Base-by-base conservation (phyloP, 1,140 invertebrate species). In the Thaumetopoea pityocampa region DNA sequence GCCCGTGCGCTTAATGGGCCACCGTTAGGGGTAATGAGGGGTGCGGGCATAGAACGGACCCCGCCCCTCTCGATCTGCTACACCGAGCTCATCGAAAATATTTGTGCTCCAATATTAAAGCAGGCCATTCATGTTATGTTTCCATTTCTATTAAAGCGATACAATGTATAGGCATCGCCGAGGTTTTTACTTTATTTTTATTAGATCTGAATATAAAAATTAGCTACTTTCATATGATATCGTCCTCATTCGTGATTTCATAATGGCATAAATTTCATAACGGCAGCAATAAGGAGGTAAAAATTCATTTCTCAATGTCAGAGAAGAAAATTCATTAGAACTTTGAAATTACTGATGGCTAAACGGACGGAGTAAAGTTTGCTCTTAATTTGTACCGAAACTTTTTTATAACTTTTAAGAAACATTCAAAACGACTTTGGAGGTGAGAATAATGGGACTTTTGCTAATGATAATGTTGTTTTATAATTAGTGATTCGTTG, bases 241-340 rank as follows among this genome's bases (percentile, higher is more conserved):
- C n/a, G n/a, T n/a, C n/a, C n/a, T n/a, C n/a, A n/a, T n/a, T n/a
- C 48, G 50, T 51, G 57, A 44, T 61, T 46, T 66, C n/a, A n/a
- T n/a, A n/a, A n/a, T n/a, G n/a, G n/a, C n/a, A 71, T 60, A 67
- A 58, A 68, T 71, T 67, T 79, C 64, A 62, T 63, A 69, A 38
- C 56, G 64, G 63, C 47, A 64, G 51, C 66, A 76, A 63, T 70
- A 66, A 64, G 71, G 48, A n/a, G 70, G 70, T 66, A 66, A 34
- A 63, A 80, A 84, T 80, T 81, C 77, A 84, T 84, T 84, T 80
- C 72, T 84, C 80, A 84, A 80, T 68, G 80, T 84, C 80, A 80
- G 69, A 67, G 68, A 77, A 78, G 74, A 73, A 84, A 84, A 84
- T 84, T 84, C 80, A 84, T 84, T 84, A 84, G 73, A 84, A 84